Evolutionary conservation across 2,113 vertebrate genomes (phyloP).

Genomic region (Smithornis capensis): DNA sequence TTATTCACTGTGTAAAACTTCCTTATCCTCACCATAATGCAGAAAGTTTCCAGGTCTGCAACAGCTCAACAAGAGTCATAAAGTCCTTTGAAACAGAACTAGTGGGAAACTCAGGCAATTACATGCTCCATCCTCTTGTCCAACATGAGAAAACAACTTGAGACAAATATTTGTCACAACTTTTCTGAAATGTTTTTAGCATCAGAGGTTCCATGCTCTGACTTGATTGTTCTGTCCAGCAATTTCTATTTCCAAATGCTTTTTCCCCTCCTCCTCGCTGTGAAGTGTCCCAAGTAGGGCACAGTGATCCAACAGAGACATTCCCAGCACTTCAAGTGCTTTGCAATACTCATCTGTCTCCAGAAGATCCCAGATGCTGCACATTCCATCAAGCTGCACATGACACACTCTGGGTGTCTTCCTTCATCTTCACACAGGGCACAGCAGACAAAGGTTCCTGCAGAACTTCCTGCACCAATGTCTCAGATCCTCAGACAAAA

Average conservation of each 20-base stretch:
- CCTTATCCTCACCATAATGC: not conserved
- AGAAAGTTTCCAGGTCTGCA: not conserved
- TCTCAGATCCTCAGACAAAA: slow-evolving; percentile 84
- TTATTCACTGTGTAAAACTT: not conserved
- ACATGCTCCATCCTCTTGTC: not conserved
- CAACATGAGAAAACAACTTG: not conserved
- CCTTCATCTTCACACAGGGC: slow-evolving; percentile 82
- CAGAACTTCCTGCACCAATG: slow-evolving; percentile 73
- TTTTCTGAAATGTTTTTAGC: not conserved
- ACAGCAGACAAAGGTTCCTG: slow-evolving; percentile 81
- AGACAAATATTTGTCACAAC: not conserved
- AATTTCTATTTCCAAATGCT: not conserved
- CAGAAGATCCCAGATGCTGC: slow-evolving; percentile 90
- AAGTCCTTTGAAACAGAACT: not conserved
- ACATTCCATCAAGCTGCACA: slow-evolving; percentile 83
- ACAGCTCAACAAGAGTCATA: not conserved
- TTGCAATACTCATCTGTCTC: not conserved
- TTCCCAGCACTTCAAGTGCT: not conserved
- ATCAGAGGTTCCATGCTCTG: not conserved
- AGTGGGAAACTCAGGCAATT: not conserved
- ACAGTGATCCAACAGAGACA: not conserved
- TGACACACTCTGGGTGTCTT: slow-evolving; percentile 82
- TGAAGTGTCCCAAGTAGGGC: not conserved
- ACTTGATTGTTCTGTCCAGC: not conserved
- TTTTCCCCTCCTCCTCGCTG: not conserved